Base-by-base conservation (phyloP, 2,113 vertebrate genomes). In the Petrocephalus microphthalmus region DNA sequence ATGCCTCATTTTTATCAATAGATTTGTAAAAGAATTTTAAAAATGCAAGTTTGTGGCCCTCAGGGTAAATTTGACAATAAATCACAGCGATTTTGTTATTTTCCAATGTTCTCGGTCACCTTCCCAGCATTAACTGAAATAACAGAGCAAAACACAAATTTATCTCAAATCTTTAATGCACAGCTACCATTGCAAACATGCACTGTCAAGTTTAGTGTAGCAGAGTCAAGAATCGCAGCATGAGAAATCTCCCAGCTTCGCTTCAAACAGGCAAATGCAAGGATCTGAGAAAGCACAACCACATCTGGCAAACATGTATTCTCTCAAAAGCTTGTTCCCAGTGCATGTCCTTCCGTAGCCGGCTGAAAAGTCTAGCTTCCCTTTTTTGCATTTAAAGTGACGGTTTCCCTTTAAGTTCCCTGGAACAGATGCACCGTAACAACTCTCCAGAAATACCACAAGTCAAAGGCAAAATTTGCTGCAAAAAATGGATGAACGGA, bases 361-460 rank as follows among this genome's bases (percentile, higher is more conserved):
- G 91, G 89, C 88, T 88, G 88, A 87, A 90, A 92, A 87, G 91
- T 90, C 88, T 90, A 90, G 89, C 91, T 91, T 78, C 90, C 86
- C 90, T 93, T 90, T 90, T 89, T 88, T 42, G 25, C 88, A 90
- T 93, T 94, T 92, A 93, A 95, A 95, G 92, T 93, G 93, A 94
- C 89, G 88, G 91, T 92, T 94, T 93, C 93, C 93, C 94, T 95
- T 95, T 94, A 93, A 95, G 92, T 93, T 47, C 85, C 82, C 87
- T 90, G 64, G 91, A 93, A 90, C 93, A 92, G 93, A 95, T 93
- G 94, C 90, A 93, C 91, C 90, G 91, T 92, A 92, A 93, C 93
- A 93, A 94, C 92, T 94, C 92, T 92, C 74, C 84, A 91, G 92
- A 95, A 95, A 95, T 94, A 94, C 94, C 93, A 94, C 92, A 94